Conservation (phyloP, 2,113 vertebrate genomes). For the Panthera leo region DNA sequence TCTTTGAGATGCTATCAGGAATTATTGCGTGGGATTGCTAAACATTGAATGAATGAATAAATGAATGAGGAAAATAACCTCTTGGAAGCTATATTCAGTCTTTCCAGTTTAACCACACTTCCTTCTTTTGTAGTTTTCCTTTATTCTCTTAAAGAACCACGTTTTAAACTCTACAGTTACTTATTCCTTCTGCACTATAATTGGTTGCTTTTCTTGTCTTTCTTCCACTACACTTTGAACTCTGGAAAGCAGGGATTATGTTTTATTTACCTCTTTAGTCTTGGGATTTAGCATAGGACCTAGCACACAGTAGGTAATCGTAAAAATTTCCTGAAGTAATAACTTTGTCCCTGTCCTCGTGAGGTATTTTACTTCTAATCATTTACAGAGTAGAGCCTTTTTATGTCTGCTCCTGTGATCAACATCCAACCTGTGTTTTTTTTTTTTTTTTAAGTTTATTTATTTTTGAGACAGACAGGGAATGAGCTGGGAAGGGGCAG, state of each 20-base stretch:
- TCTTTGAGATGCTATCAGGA: not conserved
- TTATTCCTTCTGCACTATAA: not conserved
- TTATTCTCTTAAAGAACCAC: not conserved
- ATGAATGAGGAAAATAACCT: not conserved
- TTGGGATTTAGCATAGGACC: not conserved
- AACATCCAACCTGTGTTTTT: not conserved
- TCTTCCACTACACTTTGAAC: not conserved
- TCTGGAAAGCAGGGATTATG: no score
- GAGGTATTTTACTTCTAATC: not conserved
- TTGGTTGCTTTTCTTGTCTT: not conserved
- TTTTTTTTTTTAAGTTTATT: no score
- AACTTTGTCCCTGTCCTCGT: not conserved
- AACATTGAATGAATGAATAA: not conserved
- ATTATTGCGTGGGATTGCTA: not conserved
- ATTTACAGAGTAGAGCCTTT: not conserved
- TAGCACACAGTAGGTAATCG: not conserved
- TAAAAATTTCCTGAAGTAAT: not conserved
- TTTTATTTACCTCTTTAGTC: not conserved
- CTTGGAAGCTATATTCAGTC: not conserved
- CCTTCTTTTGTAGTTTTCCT: not conserved
- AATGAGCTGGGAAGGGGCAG: no score
- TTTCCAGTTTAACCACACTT: not conserved
- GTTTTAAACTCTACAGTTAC: not conserved
- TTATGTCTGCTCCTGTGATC: not conserved
- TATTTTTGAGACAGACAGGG: no score